A percentile compares a stretch with the other conserved stretches of the same genome.
Evolutionary conservation across 2,797 vertebrate genomes (phyloP).

Genomic region (Coregonus suidteri): DNA sequence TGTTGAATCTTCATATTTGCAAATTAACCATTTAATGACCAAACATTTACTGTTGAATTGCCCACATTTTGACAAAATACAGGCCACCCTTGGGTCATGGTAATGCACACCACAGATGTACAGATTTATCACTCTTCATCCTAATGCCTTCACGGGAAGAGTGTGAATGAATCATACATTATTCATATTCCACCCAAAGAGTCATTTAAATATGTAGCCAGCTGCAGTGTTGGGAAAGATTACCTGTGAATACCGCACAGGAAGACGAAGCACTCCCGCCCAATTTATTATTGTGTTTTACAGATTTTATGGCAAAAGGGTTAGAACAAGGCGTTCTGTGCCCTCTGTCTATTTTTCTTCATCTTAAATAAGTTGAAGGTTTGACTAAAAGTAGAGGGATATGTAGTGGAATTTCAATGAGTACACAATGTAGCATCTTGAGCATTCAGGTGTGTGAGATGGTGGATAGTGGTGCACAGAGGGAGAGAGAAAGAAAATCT

Average conservation of each 20-base stretch:
- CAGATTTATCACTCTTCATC: constrained; percentile 54
- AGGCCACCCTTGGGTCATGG: not conserved
- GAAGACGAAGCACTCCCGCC: constrained; percentile 57
- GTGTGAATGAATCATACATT: constrained; percentile 70
- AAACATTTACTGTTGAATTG: not conserved
- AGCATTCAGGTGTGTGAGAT: constrained; percentile 44
- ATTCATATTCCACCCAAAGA: constrained; percentile 64
- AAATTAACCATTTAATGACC: not conserved
- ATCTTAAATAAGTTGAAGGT: constrained; percentile 57
- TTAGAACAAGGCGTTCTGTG: constrained; percentile 41
- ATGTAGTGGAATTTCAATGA: constrained; percentile 64
- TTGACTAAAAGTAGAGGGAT: constrained; percentile 46
- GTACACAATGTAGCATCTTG: constrained; percentile 32
- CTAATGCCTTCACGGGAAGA: constrained; percentile 62
- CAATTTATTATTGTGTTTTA: constrained; percentile 65
- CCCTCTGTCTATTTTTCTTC: constrained; percentile 51
- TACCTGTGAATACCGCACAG: constrained; percentile 39
- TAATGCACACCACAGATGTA: not conserved
- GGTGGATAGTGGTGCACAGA: constrained; percentile 25
- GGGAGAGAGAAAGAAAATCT: constrained; percentile 16
- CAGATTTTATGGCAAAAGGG: constrained; percentile 46
- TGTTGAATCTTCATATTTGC: not conserved
- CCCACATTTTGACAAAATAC: not conserved
- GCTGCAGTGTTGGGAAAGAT: constrained; percentile 41
- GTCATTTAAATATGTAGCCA: constrained; percentile 44